Evolutionary conservation across 1,140 invertebrate species (phyloP), one percentile per base, ranked within the genome.

Genomic region (Druon quercuslanigerum): DNA sequence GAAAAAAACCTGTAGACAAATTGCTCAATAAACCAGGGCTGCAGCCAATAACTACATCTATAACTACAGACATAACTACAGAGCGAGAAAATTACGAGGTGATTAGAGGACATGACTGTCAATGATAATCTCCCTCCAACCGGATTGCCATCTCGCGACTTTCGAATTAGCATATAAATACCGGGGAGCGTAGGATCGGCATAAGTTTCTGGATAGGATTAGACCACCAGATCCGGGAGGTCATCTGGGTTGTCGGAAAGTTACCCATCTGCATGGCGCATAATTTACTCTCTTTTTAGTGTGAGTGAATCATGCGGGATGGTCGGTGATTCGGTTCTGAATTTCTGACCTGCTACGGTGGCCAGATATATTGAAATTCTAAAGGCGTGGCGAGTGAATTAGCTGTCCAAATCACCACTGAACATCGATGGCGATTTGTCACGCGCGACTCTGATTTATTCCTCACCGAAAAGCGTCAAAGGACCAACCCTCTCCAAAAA

Each of bases 401-500:
- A 66, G 60, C 33, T 9, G 60, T 66, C 13, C 25, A 66, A 66
- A 66, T 66, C 60, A 66, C 60, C 60, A 66, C 33, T n/a, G 25
- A 66, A 66, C 60, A 66, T 66, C 60, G 33, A 66, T 66, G 60
- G 60, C 60, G 20, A 66, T 66, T 66, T 66, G 60, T 66, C 60
- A 66, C 60, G 25, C 25, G 33, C 25, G 25, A 66, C 60, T 66
- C 60, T 66, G 60, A 66, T 66, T 66, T 66, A 66, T 66, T 66
- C 60, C 5, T 25, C 40, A 33, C 33, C 60, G 60, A 66, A 25
- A 33, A 33, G 57, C 57, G 57, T 14, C 57, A 66, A 66, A 66
- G 57, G 57, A 66, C 33, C 57, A 66, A 25, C 40, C 57, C 57
- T 66, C 57, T 66, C 20, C 54, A 56, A 56, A 20, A 3, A 20